Evolutionary conservation across 2,888 invertebrate species (phyloP), one percentile per base, ranked within the genome.

Genomic region (Petrolisthes manimaculis): DNA sequence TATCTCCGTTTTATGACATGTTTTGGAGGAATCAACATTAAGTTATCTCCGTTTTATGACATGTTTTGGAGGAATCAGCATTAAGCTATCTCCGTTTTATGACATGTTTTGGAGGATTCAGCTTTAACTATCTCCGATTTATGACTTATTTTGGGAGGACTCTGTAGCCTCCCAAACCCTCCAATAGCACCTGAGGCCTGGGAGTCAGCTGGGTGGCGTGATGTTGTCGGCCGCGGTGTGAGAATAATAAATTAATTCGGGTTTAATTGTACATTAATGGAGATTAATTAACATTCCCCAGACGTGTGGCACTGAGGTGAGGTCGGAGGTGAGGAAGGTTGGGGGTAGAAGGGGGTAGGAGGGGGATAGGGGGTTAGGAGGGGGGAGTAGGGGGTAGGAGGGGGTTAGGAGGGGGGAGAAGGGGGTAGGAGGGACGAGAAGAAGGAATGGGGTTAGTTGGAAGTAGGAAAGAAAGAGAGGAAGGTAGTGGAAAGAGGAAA

Each of bases 251-350:
- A 84, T 84, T 84, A 84, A 67, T 84, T 84, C 78, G 78, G 54
- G 75, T 61, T 78, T 84, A 84, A 84, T 78, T 84, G 84, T 77
- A 84, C 74, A 84, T 77, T 78, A 84, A 84, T 79, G 84, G 84
- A 79, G 84, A 84, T 79, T 84, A 78, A 84, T 84, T 84, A 84
- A 67, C 84, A 84, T 84, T 78, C 84, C 84, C 78, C 61, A 74
- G 78, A 84, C 84, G 84, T 84, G 84, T 69, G 84, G 21, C 79
- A 21, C 67, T 24, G 53, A 74, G 74, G 53, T 51, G 69, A 18
- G 21, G 51, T 67, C 8, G 53, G n/a, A 53, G 51, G 9, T 21
- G 71, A 51, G 9, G 53, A 69, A 55, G 83, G 18, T 37, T 53
- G 74, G 24, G 37, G 53, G 77, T 24, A 56, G 55, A 6, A 56